Evolutionary conservation across 1,140 invertebrate genomes (phyloP).

Genomic region (Chrysomallon squamiferum): DNA sequence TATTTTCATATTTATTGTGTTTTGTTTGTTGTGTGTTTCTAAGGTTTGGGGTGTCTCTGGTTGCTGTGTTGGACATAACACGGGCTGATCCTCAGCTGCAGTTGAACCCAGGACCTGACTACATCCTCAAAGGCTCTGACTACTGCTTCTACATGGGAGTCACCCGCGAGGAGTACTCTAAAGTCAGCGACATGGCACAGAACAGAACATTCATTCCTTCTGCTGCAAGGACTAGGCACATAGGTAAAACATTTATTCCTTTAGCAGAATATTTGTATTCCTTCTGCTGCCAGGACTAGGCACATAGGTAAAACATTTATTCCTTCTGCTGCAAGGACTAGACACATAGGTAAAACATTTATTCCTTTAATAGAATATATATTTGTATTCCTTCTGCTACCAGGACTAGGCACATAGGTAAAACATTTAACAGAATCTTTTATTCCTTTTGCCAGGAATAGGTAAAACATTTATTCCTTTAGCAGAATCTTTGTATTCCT

Average conservation of each 20-base stretch:
- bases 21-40: no score
- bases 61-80: conserved; percentile 86
- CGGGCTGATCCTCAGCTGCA: conserved; percentile 86
- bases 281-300: background rate
- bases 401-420: background rate
- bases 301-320: background rate
- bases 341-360: background rate
- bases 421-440: no score
- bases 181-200: conserved; percentile 17
- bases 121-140: conserved; percentile 88
- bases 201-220: background rate
- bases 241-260: background rate
- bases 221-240: background rate
- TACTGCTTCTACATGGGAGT: conserved; percentile 98
- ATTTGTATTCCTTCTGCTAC: background rate
- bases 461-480: no score
- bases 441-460: no score
- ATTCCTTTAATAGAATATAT: no score
- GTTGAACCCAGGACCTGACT: conserved; percentile 91
- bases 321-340: background rate
- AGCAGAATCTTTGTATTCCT: no score
- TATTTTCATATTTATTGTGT: conserved; percentile 4
- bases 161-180: conserved; percentile 77
- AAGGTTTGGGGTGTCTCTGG: conserved; percentile 92
- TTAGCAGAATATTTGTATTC: no score